Percentiles rank a stretch among this genome's conserved stretches.
Evolutionary conservation across 2,888 invertebrate species (phyloP).

Genomic region (Mythimna loreyi): DNA sequence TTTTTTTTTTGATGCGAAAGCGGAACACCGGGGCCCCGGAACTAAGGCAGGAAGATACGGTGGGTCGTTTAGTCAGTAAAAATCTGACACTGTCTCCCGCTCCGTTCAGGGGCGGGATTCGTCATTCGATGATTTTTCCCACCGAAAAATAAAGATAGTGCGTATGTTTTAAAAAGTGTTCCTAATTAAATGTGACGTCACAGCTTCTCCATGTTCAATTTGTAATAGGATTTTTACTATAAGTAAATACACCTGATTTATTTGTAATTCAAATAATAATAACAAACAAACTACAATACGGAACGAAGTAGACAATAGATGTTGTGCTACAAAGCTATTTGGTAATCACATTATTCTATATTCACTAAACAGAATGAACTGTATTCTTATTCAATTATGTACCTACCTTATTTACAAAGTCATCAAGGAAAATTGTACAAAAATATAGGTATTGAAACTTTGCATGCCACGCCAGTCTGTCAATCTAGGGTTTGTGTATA

Average conservation of each 20-base stretch:
- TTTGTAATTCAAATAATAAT: neutral
- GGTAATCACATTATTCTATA: neutral
- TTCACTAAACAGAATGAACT: constrained; percentile 6
- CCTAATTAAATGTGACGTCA: too few relatives aligned
- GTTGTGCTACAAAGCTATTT: neutral
- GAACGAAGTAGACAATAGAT: neutral
- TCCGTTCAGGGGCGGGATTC: too few relatives aligned
- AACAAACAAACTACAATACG: neutral
- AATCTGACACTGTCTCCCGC: too few relatives aligned
- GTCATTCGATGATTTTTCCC: too few relatives aligned
- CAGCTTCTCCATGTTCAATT: too few relatives aligned
- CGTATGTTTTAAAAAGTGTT: too few relatives aligned
- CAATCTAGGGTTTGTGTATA: constrained; percentile 7
- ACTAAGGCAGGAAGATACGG: too few relatives aligned
- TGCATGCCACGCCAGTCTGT: constrained; percentile 11
- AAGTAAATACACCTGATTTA: neutral
- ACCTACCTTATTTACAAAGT: neutral
- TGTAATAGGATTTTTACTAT: too few relatives aligned
- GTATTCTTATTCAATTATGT: constrained; percentile 12
- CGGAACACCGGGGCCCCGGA: too few relatives aligned
- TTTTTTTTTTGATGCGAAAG: too few relatives aligned
- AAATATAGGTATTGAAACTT: constrained; percentile 6
- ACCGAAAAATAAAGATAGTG: too few relatives aligned
- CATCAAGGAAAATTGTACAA: constrained; percentile 16
- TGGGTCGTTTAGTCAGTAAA: too few relatives aligned